Base-by-base conservation (phyloP, 2,797 vertebrate genomes). In the Huso huso region DNA sequence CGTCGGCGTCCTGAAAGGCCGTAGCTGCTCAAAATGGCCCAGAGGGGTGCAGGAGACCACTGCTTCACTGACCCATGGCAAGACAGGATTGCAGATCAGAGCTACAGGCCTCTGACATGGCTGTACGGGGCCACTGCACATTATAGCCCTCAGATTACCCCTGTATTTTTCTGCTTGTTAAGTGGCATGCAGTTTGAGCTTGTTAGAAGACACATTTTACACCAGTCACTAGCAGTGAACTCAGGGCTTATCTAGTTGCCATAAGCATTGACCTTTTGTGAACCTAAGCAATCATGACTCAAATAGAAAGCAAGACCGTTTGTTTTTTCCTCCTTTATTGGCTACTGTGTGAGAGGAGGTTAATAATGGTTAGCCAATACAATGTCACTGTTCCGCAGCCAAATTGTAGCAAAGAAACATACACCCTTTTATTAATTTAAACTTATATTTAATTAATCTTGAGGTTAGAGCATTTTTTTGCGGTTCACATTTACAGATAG, bases 61-160 rank as follows among this genome's bases (percentile, higher is more conserved):
- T 87, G 86, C 84, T 90, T 85, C 89, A 84, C 68, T 96, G 94
- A 98, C 93, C 95, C 94, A 87, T 93, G 89, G 88, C 88, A 87
- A 79, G 89, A 89, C 89, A 87, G 86, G 83, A 87, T 94, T 94
- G 90, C 83, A 86, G 84, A 86, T 92, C 87, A 89, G 84, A 92
- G 88, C 86, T 87, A 66, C 82, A 86, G 86, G 85, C 87, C 90
- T 89, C 88, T 93, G 90, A 89, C 81, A 67, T 79, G 83, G 77
- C 82, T 76, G 57, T 82, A 78, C 78, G 76, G 75, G 84, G 82
- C 88, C 85, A 74, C 75, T 79, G 79, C 59, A 82, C 85, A 87
- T 85, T 89, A 88, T 91, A 81, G 80, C 67, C 78, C 75, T 69
- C 68, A 69, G 72, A 69, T 55, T 68, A 48, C n/a, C 10, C 62